These are phyloP conservation scores for Lagocephalus sceleratus DNA, from an alignment of 2,797 vertebrate species.

Conservation along the genomic window DNA sequence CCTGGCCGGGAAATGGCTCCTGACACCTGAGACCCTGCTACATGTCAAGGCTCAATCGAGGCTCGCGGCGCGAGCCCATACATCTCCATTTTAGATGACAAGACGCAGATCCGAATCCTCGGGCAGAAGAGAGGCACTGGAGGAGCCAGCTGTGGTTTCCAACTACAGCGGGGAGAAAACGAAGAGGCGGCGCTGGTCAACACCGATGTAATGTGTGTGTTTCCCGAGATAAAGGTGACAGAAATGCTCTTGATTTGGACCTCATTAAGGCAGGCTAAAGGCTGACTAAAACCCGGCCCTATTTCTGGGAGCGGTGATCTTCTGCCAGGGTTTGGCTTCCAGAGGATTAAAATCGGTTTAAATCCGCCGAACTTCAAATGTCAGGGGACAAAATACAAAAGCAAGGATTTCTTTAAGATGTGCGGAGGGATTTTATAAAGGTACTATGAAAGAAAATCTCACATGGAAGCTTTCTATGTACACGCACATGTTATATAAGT, in stretches of 20 bases:
- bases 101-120: slow-evolving; percentile 63
- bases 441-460: not conserved
- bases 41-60: slow-evolving; percentile 67
- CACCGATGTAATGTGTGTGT: slow-evolving; percentile 41
- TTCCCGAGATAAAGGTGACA: slow-evolving; percentile 59
- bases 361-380: slow-evolving; percentile 24
- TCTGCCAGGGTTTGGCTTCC: slow-evolving; percentile 5
- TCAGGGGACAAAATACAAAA: slow-evolving; percentile 14
- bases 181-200: slow-evolving; percentile 32
- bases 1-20: slow-evolving; percentile 72
- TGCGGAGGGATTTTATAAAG: slow-evolving; percentile 13
- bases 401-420: slow-evolving; percentile 16
- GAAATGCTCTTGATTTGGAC: slow-evolving; percentile 43
- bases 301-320: slow-evolving; percentile 21
- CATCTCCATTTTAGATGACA: slow-evolving; percentile 77
- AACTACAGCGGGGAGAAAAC: slow-evolving; percentile 46
- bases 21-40: slow-evolving; percentile 79
- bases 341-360: slow-evolving; percentile 18
- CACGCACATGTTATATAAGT: too few relatives aligned
- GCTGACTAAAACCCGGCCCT: slow-evolving; percentile 29
- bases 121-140: slow-evolving; percentile 35
- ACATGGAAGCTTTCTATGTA: not conserved
- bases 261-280: slow-evolving; percentile 44
- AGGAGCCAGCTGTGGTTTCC: slow-evolving; percentile 47
- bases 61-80: slow-evolving; percentile 58